A percentile compares a stretch with the other conserved stretches of the same genome.
Conservation (phyloP, 2,888 invertebrate species). For the Acheta domesticus region DNA sequence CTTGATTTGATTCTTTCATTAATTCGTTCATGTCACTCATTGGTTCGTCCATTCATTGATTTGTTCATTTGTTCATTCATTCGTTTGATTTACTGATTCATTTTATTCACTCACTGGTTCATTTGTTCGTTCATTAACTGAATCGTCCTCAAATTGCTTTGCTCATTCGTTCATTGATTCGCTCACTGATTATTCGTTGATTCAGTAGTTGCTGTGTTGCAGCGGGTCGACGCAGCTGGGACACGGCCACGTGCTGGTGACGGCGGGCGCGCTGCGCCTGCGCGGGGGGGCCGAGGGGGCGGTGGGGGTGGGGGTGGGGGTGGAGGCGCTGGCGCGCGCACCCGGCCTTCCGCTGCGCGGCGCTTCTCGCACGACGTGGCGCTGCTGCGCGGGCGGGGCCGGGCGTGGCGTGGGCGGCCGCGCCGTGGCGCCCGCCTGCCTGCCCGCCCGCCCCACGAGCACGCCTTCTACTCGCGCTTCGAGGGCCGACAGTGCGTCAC, state of each 20-base stretch:
- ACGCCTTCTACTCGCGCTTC: conserved; percentile 23
- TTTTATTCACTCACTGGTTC: no score
- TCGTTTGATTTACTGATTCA: no score
- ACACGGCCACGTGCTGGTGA: conserved; percentile 63
- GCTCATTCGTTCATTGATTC: no score
- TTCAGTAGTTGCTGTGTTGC: not conserved
- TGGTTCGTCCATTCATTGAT: no score
- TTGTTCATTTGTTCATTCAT: no score
- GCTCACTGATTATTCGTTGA: no score
- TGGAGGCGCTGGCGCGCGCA: conserved; percentile 61
- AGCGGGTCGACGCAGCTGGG: conserved; percentile 24
- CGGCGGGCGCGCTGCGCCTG: conserved; percentile 61
- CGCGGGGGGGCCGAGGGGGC: conserved; percentile 69
- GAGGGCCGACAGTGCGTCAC: not conserved
- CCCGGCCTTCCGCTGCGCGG: conserved; percentile 67
- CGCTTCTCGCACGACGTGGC: conserved; percentile 55
- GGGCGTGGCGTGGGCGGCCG: conserved; percentile 47
- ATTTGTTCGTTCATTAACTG: no score
- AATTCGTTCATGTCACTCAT: no score
- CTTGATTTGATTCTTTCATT: no score
- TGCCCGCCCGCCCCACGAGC: conserved; percentile 53
- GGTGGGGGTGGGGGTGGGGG: conserved; percentile 43
- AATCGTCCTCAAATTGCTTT: no score
- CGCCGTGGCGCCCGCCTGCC: conserved; percentile 72
- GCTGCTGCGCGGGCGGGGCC: conserved; percentile 61